Percentiles rank a stretch among this genome's conserved stretches.
Evolutionary conservation across 1,140 invertebrate species (phyloP).

Genomic region (Heliothis subflexa): DNA sequence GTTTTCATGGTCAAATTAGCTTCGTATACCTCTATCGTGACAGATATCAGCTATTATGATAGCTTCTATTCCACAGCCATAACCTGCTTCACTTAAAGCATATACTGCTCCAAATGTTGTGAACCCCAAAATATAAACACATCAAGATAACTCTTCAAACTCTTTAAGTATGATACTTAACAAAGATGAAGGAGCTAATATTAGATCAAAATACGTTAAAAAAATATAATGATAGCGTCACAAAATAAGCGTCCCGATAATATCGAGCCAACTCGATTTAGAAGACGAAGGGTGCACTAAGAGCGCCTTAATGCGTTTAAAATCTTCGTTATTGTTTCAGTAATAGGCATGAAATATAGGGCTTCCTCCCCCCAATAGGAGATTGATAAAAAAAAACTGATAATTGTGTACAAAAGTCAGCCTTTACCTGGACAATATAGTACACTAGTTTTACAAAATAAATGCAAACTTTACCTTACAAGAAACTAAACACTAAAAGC

Average conservation of each 20-base stretch:
- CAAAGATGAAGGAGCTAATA: constrained; percentile 20
- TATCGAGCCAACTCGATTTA: constrained; percentile 37
- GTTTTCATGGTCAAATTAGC: too few species aligned
- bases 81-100: background rate
- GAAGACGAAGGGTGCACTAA: constrained; percentile 25
- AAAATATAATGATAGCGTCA: constrained; percentile 17
- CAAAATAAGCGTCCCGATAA: constrained; percentile 8
- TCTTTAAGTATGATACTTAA: background rate
- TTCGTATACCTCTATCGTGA: too few species aligned
- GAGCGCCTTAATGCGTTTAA: background rate
- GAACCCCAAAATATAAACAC: background rate
- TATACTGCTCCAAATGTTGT: background rate
- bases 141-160: background rate
- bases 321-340: background rate
- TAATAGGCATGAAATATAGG: background rate
- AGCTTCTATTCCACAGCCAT: too few species aligned
- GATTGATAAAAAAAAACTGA: too few species aligned
- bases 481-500: background rate
- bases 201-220: constrained; percentile 23
- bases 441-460: background rate
- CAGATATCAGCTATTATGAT: too few species aligned
- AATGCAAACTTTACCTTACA: background rate
- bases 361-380: too few species aligned
- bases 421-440: background rate
- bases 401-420: background rate